Evolutionary conservation across 2,888 invertebrate genomes (phyloP), one percentile per base, ranked within the genome.

Genomic region (Cloeon dipterum): DNA sequence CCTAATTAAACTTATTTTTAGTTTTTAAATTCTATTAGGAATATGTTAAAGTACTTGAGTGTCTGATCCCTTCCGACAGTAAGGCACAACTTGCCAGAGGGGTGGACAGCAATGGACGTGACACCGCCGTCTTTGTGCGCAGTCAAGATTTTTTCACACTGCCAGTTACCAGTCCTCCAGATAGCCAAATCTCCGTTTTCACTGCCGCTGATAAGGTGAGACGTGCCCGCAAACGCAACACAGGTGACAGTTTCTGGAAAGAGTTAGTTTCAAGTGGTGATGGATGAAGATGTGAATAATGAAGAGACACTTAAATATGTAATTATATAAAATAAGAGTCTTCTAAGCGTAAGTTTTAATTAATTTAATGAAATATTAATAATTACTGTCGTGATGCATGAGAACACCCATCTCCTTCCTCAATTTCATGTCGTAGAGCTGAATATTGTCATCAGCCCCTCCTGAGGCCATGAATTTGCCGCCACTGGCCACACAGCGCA

Each of bases 371-470:
- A n/a, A n/a, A n/a, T n/a, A n/a, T n/a, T n/a, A n/a, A n/a, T n/a
- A n/a, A n/a, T n/a, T 54, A 51, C 86, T 81, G 50, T 70, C 66
- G 50, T 93, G 93, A 43, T 79, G 73, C 50, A 74, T 70, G 29
- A 93, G 59, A 44, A 74, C 72, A 26, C 82, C 83, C 41, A 74
- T 68, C 52, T 88, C 83, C 47, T 69, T 72, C 23, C 85, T 66
- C 1, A 64, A 65, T 43, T 69, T 68, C 61, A 94, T 66, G 51
- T 89, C 79, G 45, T 86, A 83, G 3, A 94, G 60, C 37, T 77
- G 71, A 37, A 93, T 74, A 42, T 76, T 72, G 57, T 93, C 93
- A 56, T 94, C 93, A 2, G 79, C 71, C 35, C 83, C 81, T 7
- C 88, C 89, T 2, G 86, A 82, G 1, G 85, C 88, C 35, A 91